Percentiles rank a stretch among this genome's conserved stretches.
These are phyloP conservation scores for Leuciscus idus DNA, from an alignment of 2,113 vertebrate species.

Conservation along the genomic window DNA sequence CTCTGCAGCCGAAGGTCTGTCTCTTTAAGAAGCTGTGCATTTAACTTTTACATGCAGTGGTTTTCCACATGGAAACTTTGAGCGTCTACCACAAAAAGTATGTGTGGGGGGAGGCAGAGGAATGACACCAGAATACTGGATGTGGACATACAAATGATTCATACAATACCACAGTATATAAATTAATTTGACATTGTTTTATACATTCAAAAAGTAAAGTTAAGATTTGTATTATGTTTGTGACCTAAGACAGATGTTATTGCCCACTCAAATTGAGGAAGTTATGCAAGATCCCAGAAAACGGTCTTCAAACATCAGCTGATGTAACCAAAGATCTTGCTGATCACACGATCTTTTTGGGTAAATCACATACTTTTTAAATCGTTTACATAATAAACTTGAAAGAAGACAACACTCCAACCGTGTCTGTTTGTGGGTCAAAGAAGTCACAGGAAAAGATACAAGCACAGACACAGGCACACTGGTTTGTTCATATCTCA, in stretches of 20 bases:
- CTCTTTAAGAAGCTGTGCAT: constrained; percentile 7
- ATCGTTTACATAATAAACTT: background rate
- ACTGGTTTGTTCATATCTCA: background rate
- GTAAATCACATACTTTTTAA: background rate
- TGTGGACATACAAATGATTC: background rate
- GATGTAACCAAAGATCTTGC: background rate
- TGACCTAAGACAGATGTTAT: background rate
- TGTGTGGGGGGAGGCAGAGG: background rate
- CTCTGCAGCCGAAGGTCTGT: background rate
- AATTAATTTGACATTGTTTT: background rate
- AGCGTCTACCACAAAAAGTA: background rate
- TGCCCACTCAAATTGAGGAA: background rate
- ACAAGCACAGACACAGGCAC: background rate
- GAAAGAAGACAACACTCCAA: background rate
- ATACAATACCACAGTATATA: background rate
- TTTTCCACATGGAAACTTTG: constrained; percentile 49
- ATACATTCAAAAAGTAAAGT: background rate
- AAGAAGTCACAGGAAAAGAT: background rate
- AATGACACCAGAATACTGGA: background rate
- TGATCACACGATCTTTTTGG: background rate
- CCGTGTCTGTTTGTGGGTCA: background rate
- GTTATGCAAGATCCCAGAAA: background rate
- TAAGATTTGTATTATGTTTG: background rate
- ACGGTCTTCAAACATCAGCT: background rate
- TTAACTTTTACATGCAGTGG: background rate